Evolutionary conservation across 2,888 invertebrate species (phyloP), one percentile per base, ranked within the genome.

Genomic region (Oxycera nigricornis): DNA sequence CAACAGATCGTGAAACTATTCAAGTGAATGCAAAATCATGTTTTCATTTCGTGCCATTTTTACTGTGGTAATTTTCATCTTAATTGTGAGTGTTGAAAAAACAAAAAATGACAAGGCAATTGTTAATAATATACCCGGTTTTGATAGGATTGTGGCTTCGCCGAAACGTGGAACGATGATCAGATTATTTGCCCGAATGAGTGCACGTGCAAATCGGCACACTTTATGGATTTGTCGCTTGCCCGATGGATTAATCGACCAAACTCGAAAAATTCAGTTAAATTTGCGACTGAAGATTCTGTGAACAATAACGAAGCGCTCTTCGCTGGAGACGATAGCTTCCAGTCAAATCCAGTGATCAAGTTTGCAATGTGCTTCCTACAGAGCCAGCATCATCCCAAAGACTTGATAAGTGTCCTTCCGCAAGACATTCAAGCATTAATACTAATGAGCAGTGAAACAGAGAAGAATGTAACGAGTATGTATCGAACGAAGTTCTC

Each of bases 161-260:
- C 73, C 35, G 41, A 78, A 77, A 73, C 74, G 78, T 76, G 82
- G 81, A 61, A 75, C 61, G 74, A 77, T 41, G 70, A 61, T 39
- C 72, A 76, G 22, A 78, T 82, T 14, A 81, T 79, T 72, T 89
- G 89, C 77, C 89, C 89, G 20, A 78, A 81, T 55, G 84, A 86
- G 52, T 89, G 89, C 78, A 87, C 87, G n/a, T 89, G 89, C 78
- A 86, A 88, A 76, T 82, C 87, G 79, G 87, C 88, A 73, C 87
- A 87, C 78, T 86, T 88, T 76, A 85, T 84, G 77, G 89, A 89
- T 81, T 84, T 88, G 59, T 86, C 89, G 62, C 87, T 89, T 75
- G 86, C 87, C 31, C 83, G 87, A 79, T 89, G 88, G 84, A 86
- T 87, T 35, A 81, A 82, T 26, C 55, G 55, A 39, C 30, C 46